A percentile compares a stretch with the other conserved stretches of the same genome.
Conservation (phyloP, 2,113 vertebrate genomes). For the Alethe diademata region DNA sequence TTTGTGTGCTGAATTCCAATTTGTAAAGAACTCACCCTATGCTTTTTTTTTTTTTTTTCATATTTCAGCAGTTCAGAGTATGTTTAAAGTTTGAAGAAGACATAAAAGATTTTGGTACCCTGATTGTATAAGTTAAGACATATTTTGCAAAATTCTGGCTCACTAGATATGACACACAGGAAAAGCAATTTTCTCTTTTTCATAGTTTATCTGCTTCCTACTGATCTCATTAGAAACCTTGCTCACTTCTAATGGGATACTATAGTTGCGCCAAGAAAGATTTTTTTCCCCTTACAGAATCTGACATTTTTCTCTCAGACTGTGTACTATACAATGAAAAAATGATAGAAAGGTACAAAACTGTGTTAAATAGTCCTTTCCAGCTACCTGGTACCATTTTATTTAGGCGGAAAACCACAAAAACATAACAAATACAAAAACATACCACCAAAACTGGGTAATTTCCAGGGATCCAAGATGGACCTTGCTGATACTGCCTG, state of each 20-base stretch:
- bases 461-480: not conserved
- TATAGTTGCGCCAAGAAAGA: not conserved
- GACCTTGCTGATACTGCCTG: not conserved
- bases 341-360: not conserved
- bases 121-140: not conserved
- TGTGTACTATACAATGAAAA: not conserved
- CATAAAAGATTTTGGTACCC: not conserved
- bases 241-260: not conserved
- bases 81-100: not conserved
- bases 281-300: not conserved
- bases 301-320: not conserved
- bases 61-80: not conserved
- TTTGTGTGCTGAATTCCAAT: not conserved
- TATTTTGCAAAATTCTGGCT: not conserved
- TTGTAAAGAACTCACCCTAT: not conserved
- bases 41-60: not conserved
- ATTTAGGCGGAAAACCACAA: not conserved
- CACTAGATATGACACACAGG: rapidly evolving
- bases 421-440: not conserved
- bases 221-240: not conserved
- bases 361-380: not conserved
- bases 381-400: not conserved
- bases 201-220: not conserved
- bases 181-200: not conserved
- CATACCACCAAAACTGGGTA: not conserved